phyloP scores from a whole-genome alignment of 2,888 invertebrate species.

The Drosophila demipolita region DNA sequence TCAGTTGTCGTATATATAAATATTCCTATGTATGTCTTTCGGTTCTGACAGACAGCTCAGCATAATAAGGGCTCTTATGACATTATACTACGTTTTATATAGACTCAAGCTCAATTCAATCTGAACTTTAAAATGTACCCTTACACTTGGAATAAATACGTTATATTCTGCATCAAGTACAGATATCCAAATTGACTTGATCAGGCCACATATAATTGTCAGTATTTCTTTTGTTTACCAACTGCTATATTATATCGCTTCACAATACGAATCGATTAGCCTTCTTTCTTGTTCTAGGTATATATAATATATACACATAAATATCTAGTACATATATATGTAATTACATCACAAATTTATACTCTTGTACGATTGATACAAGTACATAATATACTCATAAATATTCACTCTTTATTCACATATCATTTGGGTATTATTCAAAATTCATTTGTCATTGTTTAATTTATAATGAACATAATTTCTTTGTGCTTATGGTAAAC shows the following conservation, averaged over 20 bases:
- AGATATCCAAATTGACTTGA: not conserved
- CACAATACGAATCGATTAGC: not conserved
- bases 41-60: constrained; percentile 17
- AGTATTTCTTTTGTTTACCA: not conserved
- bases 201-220: not conserved
- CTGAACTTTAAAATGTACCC: constrained; percentile 12
- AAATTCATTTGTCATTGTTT: not conserved
- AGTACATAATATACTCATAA: not conserved
- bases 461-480: not conserved
- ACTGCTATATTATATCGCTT: not conserved
- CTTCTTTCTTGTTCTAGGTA: not conserved
- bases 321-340: not conserved
- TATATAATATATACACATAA: not conserved
- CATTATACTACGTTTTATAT: constrained; percentile 12
- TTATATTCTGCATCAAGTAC: not conserved
- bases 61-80: constrained; percentile 29
- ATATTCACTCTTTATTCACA: not conserved
- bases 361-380: too few species aligned
- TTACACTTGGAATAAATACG: not conserved
- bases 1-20: constrained; percentile 26
- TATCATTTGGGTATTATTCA: not conserved
- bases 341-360: not conserved
- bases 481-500: not conserved
- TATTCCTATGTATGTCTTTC: constrained; percentile 5
- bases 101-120: constrained; percentile 8